Conservation (phyloP, 2,797 vertebrate species). For the Avahi laniger region DNA sequence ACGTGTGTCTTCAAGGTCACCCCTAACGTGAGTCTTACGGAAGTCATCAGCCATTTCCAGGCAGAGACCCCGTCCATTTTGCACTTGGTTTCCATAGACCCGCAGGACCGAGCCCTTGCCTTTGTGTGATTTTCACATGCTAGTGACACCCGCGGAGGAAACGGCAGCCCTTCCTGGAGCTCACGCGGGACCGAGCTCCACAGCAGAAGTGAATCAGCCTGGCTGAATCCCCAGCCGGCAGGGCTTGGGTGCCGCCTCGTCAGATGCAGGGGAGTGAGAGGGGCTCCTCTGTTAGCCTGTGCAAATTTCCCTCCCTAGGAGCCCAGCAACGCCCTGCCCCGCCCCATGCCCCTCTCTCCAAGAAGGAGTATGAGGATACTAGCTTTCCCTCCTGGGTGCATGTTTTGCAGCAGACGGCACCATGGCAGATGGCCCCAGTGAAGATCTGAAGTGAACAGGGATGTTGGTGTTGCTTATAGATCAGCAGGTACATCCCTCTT, state of each 20-base stretch:
- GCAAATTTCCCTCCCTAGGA: background rate
- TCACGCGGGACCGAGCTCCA: background rate
- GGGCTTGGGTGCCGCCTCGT: background rate
- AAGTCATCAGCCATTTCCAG: background rate
- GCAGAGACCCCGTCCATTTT: background rate
- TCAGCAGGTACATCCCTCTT: too few species aligned
- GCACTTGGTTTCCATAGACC: background rate
- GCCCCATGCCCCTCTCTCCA: background rate
- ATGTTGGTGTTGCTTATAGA: rapidly evolving
- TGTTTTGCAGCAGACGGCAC: rapidly evolving
- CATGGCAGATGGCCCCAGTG: background rate
- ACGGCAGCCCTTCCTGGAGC: rapidly evolving
- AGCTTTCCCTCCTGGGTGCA: background rate
- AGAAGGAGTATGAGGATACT: rapidly evolving
- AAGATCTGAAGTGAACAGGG: background rate
- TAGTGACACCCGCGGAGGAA: background rate
- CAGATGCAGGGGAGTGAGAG: rapidly evolving
- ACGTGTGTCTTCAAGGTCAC: background rate
- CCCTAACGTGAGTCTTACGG: background rate
- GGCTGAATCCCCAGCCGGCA: rapidly evolving
- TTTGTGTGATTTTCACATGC: background rate
- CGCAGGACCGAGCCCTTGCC: background rate
- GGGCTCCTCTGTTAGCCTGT: background rate
- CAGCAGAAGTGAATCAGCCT: background rate
- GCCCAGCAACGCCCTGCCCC: rapidly evolving